Base-by-base conservation (phyloP, 1,140 invertebrate genomes). In the Aphaenogaster ashmeadi region DNA sequence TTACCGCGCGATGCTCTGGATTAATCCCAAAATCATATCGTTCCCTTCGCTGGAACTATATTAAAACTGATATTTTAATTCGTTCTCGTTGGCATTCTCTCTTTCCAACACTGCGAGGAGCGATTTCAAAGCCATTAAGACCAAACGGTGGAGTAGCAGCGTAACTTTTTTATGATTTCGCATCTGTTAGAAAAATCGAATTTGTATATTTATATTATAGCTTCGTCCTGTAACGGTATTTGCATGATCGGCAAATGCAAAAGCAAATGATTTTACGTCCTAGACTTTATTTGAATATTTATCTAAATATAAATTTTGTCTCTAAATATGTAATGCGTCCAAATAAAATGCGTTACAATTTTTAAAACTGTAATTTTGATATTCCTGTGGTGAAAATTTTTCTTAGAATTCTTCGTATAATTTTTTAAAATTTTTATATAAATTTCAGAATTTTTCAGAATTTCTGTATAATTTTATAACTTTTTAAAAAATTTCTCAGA, bases 11-110 rank as follows among this genome's bases (percentile, higher is more conserved):
- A 56, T 56, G 8, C 54, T 75, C 54, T 58, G 54, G 36, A 75
- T 75, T 75, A 58, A 75, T 75, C 13, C n/a, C 38, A 75, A 75
- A 75, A 75, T 75, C 36, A 56, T 75, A 41, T 38, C 18, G 71
- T 41, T 41, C 36, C 50, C 11, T 56, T 56, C 38, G 71, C 33
- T 36, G 4, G 27, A 33, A 38, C 15, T 56, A 54, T 54, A 74
- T 74, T 74, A 74, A 38, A 74, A 56, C 11, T 8, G 9, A 56
- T 18, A 56, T 74, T 27, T 27, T 74, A 74, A 74, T 38, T 56
- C n/a, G 9, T 0, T 58, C n/a, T 75, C 44, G 21, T 47, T 50
- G 38, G 3, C 47, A 27, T 50, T 54, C n/a, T 18, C 52, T 41
- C 11, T 74, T 56, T 38, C 5, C n/a, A 27, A 27, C n/a, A 27